These are phyloP conservation scores for Pristionchus entomophagus DNA, from an alignment of 2,888 invertebrate species.

Conservation along the genomic window DNA sequence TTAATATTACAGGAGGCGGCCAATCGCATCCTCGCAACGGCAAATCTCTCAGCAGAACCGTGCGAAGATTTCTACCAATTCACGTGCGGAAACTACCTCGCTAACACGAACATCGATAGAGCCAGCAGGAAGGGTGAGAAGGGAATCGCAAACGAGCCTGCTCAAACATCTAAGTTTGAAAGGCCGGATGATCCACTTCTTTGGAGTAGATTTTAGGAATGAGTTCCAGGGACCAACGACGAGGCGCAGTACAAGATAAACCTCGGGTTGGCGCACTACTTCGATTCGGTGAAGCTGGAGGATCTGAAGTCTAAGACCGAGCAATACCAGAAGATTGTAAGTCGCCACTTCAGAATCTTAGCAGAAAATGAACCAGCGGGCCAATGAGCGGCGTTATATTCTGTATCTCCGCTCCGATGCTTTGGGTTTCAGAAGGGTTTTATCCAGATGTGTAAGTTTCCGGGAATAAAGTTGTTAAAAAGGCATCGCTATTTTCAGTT, in stretches of 20 bases:
- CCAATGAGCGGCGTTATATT: too few relatives aligned
- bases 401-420: not conserved
- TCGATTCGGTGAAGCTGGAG: not conserved
- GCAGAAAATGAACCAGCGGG: too few relatives aligned
- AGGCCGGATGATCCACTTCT: not conserved
- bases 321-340: not conserved
- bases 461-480: too few relatives aligned
- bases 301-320: not conserved
- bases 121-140: slow-evolving; percentile 18
- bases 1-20: slow-evolving; percentile 35
- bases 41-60: slow-evolving; percentile 46
- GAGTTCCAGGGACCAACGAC: slow-evolving; percentile 13
- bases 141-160: too few relatives aligned
- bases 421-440: not conserved
- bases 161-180: too few relatives aligned
- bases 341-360: too few relatives aligned
- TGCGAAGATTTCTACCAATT: slow-evolving; percentile 54
- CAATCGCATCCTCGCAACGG: slow-evolving; percentile 12
- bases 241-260: slow-evolving; percentile 45
- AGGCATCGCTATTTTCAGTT: not conserved
- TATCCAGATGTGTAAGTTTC: not conserved
- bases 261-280: slow-evolving; percentile 24
- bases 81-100: slow-evolving; percentile 56
- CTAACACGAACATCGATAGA: slow-evolving; percentile 44
- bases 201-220: not conserved